phyloP scores from a whole-genome alignment of 2,797 vertebrate genomes.

The Lepidocolaptes lacrymiger region DNA sequence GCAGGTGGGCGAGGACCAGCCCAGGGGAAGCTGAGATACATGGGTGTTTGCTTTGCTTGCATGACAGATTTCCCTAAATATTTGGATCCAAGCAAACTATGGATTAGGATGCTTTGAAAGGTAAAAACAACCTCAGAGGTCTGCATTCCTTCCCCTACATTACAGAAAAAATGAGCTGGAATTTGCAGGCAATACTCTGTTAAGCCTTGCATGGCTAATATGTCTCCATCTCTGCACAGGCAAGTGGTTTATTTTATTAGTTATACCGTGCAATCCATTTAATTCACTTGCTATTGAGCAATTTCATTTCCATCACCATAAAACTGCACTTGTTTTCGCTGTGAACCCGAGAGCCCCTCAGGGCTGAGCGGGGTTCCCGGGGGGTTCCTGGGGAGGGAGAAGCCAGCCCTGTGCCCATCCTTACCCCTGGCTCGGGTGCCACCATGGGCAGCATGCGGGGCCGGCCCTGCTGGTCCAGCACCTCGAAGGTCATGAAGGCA shows the following conservation, averaged over 20 bases:
- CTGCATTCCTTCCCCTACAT: not conserved
- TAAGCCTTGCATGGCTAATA: not conserved
- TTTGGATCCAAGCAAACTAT: not conserved
- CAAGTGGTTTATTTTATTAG: not conserved
- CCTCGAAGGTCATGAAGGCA: constrained; percentile 96
- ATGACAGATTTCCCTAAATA: not conserved
- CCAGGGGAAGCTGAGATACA: fast-evolving
- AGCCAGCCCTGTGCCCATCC: not conserved
- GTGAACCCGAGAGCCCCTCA: fast-evolving
- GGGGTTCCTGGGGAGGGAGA: not conserved
- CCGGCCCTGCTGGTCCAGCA: constrained; percentile 84
- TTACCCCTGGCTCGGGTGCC: constrained; percentile 90
- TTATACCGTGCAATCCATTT: not conserved
- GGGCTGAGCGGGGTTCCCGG: fast-evolving
- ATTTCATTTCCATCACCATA: not conserved
- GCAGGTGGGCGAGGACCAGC: not conserved
- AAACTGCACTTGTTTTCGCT: not conserved
- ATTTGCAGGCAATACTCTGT: not conserved
- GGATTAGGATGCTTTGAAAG: not conserved
- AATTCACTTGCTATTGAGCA: not conserved
- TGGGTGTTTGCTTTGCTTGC: fast-evolving
- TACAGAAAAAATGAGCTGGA: not conserved
- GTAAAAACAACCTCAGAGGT: not conserved
- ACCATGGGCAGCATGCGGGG: constrained; percentile 84
- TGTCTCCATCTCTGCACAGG: not conserved